Evolutionary conservation across 2,113 vertebrate species (phyloP).

Genomic region (Scalopus aquaticus): DNA sequence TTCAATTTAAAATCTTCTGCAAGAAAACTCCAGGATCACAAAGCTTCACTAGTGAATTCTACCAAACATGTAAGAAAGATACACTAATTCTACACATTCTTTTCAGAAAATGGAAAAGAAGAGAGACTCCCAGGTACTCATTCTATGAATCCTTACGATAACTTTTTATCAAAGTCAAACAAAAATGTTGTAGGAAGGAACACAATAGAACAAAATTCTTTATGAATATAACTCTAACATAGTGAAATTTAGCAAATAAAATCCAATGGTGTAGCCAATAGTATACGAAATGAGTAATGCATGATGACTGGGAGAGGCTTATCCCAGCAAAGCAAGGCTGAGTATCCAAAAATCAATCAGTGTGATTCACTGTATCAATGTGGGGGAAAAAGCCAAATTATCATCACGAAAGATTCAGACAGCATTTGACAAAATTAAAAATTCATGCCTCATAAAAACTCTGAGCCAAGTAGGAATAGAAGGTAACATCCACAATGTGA

Average conservation of each 20-base stretch:
- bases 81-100: not conserved
- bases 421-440: not conserved
- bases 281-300: not conserved
- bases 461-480: not conserved
- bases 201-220: not conserved
- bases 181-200: not conserved
- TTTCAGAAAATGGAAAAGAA: not conserved
- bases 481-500: not conserved
- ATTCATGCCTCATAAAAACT: conserved; percentile 3
- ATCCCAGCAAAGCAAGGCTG: not conserved
- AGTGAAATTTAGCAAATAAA: not conserved
- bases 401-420: not conserved
- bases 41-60: too few species aligned
- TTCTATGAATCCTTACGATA: not conserved
- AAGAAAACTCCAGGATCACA: not conserved
- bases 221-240: not conserved
- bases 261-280: not conserved
- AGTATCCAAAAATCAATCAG: not conserved
- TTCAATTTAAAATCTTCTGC: not conserved
- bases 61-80: not conserved
- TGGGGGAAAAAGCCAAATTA: not conserved
- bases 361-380: not conserved
- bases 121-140: not conserved
- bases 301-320: not conserved
- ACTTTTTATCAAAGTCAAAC: not conserved